phyloP scores from a whole-genome alignment of 23 tunicate genomes.

The Styela clava region DNA sequence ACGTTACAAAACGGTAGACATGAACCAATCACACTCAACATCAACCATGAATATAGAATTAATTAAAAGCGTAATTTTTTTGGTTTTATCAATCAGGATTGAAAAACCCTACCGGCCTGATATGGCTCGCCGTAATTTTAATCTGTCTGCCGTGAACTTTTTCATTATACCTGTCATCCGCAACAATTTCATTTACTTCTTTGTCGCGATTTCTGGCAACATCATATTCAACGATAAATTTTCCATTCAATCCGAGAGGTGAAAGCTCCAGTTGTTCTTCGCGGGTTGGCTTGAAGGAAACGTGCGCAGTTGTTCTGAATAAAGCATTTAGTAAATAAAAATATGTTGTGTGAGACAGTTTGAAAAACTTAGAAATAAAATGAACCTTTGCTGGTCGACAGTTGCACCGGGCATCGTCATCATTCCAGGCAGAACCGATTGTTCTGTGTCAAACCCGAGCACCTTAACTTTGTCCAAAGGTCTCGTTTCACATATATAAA shows the following conservation, averaged over 20 bases:
- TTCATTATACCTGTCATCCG: conserved; percentile 5
- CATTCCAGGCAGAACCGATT: conserved; percentile 28
- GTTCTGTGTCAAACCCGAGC: conserved; percentile 46
- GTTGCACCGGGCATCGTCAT: conserved; percentile 19
- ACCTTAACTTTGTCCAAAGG: conserved; percentile 11
- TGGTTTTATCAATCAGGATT: too few species aligned
- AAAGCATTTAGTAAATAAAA: neutral
- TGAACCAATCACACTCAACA: too few species aligned
- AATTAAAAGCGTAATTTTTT: too few species aligned
- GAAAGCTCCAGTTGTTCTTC: conserved; percentile 34
- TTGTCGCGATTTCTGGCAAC: conserved; percentile 11
- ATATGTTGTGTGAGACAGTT: neutral
- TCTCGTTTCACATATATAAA: conserved; percentile 34
- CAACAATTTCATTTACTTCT: neutral
- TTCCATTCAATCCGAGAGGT: conserved; percentile 47
- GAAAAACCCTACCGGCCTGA: too few species aligned
- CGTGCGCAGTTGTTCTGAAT: conserved; percentile 28
- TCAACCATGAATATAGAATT: too few species aligned
- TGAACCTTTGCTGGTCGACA: conserved; percentile 12
- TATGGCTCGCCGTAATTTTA: too few species aligned
- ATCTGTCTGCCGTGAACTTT: too few species aligned
- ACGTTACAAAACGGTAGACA: too few species aligned
- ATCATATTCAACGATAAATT: conserved; percentile 42
- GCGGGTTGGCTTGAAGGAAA: conserved; percentile 30
- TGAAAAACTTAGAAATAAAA: too few species aligned